Evolutionary conservation across 2,888 invertebrate species (phyloP), one percentile per base, ranked within the genome.

Genomic region (Drosophila buzzatii): DNA sequence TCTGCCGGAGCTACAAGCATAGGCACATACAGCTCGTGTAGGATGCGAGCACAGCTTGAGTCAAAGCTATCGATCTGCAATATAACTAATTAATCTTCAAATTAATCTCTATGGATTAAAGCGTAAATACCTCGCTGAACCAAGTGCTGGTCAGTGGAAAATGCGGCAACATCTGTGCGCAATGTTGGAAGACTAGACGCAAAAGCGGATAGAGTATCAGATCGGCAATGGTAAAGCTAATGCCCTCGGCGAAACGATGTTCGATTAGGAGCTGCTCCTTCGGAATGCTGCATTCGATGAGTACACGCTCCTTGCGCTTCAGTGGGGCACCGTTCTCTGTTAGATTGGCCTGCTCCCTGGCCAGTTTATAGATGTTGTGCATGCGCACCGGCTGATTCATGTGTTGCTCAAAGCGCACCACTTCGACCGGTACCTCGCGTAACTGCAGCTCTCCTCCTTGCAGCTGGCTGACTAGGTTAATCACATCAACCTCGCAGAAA

Each of bases 401-500:
- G 91, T 98, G 98, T 76, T 95, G 94, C 93, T 99, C 98, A 90
- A 98, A 97, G 75, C 96, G 94, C 1, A 96, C 94, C 57, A 98
- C 92, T 86, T 96, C 95, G n/a, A 93, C 91, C 0, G 98, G 97
- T 61, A 98, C 86, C 60, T 91, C 90, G 14, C 92, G 90, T 37
- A 79, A 55, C 7, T 78, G 72, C 7, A 78, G 70, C 2, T 79
- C 75, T n/a, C 93, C 86, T 71, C 94, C 94, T 0, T 96, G 74
- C 9, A 91, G 64, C 10, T 76, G 59, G n/a, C 78, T 79, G 0
- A 91, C 82, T 1, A 95, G 94, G 60, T 93, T 92, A 14, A 96
- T 94, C 49, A 98, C 93, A 90, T 98, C 97, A 5, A 97, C 94
- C 94, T 98, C 98, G 94, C 98, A 98, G 91, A 98, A 98, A 88